Evolutionary conservation across 1,140 invertebrate species (phyloP).

Genomic region (Pseudomyrmex flavicornis): DNA sequence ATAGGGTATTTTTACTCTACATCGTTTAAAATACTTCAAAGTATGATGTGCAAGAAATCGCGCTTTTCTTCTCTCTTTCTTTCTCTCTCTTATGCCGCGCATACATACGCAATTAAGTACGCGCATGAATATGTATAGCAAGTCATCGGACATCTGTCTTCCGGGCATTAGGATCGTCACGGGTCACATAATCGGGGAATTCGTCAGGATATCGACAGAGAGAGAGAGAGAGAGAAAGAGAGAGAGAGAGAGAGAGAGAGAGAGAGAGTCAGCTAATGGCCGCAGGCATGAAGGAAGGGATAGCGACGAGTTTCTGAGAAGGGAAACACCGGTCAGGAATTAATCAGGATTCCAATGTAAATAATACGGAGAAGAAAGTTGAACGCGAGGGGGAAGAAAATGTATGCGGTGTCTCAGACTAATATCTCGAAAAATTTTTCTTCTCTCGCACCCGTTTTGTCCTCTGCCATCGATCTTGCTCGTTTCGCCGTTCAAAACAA

Average conservation of each 20-base stretch:
- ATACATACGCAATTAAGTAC: constrained; percentile 18
- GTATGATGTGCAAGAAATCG: not conserved
- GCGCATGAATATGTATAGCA: constrained; percentile 37
- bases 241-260: not conserved
- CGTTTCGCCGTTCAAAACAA: not conserved
- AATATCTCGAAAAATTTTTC: constrained; percentile 45
- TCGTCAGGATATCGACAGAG: constrained; percentile 37
- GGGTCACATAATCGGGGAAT: constrained; percentile 5
- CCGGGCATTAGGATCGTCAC: constrained; percentile 6
- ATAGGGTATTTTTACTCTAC: too few species aligned
- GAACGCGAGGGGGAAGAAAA: not conserved
- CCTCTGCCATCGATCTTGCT: not conserved
- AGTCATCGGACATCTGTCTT: not conserved
- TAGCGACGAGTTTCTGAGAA: constrained; percentile 14
- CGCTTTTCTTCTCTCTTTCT: not conserved
- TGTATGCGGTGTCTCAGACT: constrained; percentile 42
- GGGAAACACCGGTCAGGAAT: constrained; percentile 42
- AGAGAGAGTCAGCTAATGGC: not conserved
- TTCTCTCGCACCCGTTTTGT: not conserved
- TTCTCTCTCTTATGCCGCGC: not conserved
- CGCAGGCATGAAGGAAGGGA: constrained; percentile 2
- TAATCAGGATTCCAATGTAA: constrained; percentile 69
- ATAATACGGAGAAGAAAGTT: constrained; percentile 54
- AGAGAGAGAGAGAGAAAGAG: not conserved
- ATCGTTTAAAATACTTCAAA: not conserved